Base-by-base conservation (phyloP, 2,888 invertebrate species). In the Esperia sulphurella region DNA sequence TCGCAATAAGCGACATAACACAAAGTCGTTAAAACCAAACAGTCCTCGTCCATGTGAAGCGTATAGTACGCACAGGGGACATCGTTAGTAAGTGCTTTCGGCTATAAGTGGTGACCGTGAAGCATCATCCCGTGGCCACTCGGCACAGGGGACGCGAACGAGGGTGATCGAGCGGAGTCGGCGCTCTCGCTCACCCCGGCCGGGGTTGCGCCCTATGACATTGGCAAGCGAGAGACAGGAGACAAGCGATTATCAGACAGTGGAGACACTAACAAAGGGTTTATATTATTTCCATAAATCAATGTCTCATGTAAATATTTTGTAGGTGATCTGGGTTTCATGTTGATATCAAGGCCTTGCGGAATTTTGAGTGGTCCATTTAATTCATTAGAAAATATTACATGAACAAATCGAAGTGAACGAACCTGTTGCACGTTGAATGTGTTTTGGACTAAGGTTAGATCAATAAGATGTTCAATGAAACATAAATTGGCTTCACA, bases 161-260 rank as follows among this genome's bases (percentile, higher is more conserved):
- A 49, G 49, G 53, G 52, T 46, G 55, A 54, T 54, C 53, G 50
- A 58, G 57, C 49, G 43, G 49, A 61, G 56, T 58, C 45, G 52
- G 52, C 59, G 55, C 59, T 56, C 54, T 37, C n/a, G 33, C 33
- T 21, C 21, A 21, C 21, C 21, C 21, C 21, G 9, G 30, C 41
- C 55, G 51, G 54, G 55, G 53, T 54, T 53, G 58, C 42, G 55
- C 33, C 13, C 38, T 39, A 8, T 39, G 13, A 39, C 38, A 39
- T n/a, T 40, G 14, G 5, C 3, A 10, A 14, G 14, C 40, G 8
- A 40, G 14, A 7, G 4, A 14, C 9, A 10, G 7, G 40, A 40
- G 10, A 8, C 9, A 10, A 40, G 40, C 21, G 37, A 37, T 12
- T 12, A 8, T 31, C 8, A 37, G n/a, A 33, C 9, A 8, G 3